Conservation (phyloP, 2,113 vertebrate genomes). For the Stegastes partitus region DNA sequence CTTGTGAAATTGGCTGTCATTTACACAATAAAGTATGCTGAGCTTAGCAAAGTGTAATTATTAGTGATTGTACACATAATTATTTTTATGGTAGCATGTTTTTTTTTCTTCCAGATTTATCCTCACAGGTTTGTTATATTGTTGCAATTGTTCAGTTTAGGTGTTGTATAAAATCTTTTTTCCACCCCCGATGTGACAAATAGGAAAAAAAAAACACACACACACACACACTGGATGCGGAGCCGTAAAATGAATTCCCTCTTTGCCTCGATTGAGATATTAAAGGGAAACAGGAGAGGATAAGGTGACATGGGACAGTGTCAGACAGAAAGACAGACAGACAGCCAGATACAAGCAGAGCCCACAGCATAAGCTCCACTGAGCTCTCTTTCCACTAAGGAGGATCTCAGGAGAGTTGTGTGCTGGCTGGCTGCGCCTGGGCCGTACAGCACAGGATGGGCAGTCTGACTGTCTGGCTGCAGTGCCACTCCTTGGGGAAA, state of each 20-base stretch:
- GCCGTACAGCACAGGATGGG: slow-evolving; percentile 66
- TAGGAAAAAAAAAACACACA: background rate
- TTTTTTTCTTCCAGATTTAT: slow-evolving; percentile 10
- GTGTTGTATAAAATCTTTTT: background rate
- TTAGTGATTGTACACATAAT: slow-evolving; percentile 35
- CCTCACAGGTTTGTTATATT: slow-evolving; percentile 9
- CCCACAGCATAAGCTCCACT: slow-evolving; percentile 73
- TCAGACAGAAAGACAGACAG: slow-evolving; percentile 70
- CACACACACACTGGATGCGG: background rate
- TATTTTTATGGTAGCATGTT: slow-evolving; percentile 26
- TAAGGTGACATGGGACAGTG: slow-evolving; percentile 58
- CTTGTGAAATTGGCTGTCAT: slow-evolving; percentile 57
- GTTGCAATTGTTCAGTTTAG: background rate
- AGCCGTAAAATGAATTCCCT: slow-evolving; percentile 33
- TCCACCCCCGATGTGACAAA: slow-evolving; percentile 16
- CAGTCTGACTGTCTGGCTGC: slow-evolving; percentile 77
- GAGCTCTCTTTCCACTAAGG: slow-evolving; percentile 70
- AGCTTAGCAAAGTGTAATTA: slow-evolving; percentile 56
- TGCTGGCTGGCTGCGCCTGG: slow-evolving; percentile 69
- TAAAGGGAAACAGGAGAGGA: slow-evolving; percentile 50
- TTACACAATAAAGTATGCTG: slow-evolving; percentile 50
- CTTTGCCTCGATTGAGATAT: slow-evolving; percentile 62
- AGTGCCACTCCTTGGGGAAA: slow-evolving; percentile 73
- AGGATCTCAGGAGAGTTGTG: slow-evolving; percentile 77
- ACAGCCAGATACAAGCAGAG: slow-evolving; percentile 56